A percentile compares a stretch with the other conserved stretches of the same genome.
Evolutionary conservation across 1,140 invertebrate species (phyloP).

Genomic region (Dreissena polymorpha): DNA sequence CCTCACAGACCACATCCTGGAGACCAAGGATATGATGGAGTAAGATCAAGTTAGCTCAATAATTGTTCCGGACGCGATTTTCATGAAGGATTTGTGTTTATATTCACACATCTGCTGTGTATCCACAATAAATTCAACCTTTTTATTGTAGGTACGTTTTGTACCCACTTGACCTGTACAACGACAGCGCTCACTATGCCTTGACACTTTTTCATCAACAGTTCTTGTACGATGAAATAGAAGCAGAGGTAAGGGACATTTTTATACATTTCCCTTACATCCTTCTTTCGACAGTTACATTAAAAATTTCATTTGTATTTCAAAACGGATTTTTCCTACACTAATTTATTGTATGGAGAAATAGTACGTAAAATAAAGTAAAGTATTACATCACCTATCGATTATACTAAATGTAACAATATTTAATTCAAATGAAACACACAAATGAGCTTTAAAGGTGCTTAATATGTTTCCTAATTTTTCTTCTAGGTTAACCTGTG

Average conservation of each 20-base stretch:
- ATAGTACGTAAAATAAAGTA: too few species aligned
- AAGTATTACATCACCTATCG: too few species aligned
- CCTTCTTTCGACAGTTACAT: too few species aligned
- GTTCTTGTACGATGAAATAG: constrained; percentile 97
- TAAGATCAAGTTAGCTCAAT: constrained; percentile 80
- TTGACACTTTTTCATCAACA: constrained; percentile 98
- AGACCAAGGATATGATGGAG: constrained; percentile 99
- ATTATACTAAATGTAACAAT: too few species aligned
- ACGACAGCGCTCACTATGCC: constrained; percentile 98
- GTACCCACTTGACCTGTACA: constrained; percentile 99
- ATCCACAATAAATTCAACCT: background rate
- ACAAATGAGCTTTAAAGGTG: background rate
- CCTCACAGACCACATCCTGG: constrained; percentile 97
- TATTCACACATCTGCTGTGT: background rate
- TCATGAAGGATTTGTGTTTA: too few species aligned
- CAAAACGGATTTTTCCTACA: too few species aligned
- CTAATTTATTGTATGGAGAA: too few species aligned
- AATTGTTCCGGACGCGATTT: too few species aligned
- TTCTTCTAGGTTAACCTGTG: constrained; percentile 92
- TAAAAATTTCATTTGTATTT: too few species aligned
- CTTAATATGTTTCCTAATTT: background rate
- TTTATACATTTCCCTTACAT: too few species aligned
- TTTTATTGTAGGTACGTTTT: constrained; percentile 91
- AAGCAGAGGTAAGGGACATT: constrained; percentile 67
- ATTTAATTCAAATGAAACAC: background rate